These are phyloP conservation scores for Eristalis arbustorum DNA, from an alignment of 2,888 invertebrate genomes.

Conservation along the genomic window DNA sequence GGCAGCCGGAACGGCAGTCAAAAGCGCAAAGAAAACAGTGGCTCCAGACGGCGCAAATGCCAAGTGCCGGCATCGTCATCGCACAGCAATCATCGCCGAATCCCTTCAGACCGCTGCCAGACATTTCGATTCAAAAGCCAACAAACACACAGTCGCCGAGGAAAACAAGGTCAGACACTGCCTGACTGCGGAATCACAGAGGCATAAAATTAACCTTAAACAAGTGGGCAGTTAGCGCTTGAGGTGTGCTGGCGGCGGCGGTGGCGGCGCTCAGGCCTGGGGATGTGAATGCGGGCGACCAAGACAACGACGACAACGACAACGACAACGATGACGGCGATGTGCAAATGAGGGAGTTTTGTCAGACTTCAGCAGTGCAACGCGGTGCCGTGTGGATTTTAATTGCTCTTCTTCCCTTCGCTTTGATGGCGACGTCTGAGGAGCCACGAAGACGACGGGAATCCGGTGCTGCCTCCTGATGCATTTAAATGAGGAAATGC, in stretches of 20 bases:
- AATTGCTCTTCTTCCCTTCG: slow-evolving; percentile 28
- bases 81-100: slow-evolving; percentile 19
- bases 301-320: background rate
- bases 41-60: slow-evolving; percentile 9
- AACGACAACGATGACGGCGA: slow-evolving; percentile 9
- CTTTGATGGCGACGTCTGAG: slow-evolving; percentile 11
- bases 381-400: slow-evolving; percentile 9
- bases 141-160: slow-evolving; percentile 50
- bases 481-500: slow-evolving; percentile 44
- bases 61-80: background rate
- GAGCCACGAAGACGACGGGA: background rate
- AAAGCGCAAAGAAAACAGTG: slow-evolving; percentile 43
- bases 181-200: slow-evolving; percentile 55
- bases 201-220: slow-evolving; percentile 68
- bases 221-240: slow-evolving; percentile 42
- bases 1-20: slow-evolving; percentile 13
- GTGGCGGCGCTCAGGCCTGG: background rate
- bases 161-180: slow-evolving; percentile 68
- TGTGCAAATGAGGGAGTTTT: slow-evolving; percentile 62
- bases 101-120: slow-evolving; percentile 66
- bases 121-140: slow-evolving; percentile 62
- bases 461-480: slow-evolving; percentile 10
- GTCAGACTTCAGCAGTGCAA: slow-evolving; percentile 23
- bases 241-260: background rate
- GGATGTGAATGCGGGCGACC: background rate